Percentiles rank a stretch among this genome's conserved stretches.
Evolutionary conservation across 2,797 vertebrate genomes (phyloP).

Genomic region (Melanotaenia maccullochi): DNA sequence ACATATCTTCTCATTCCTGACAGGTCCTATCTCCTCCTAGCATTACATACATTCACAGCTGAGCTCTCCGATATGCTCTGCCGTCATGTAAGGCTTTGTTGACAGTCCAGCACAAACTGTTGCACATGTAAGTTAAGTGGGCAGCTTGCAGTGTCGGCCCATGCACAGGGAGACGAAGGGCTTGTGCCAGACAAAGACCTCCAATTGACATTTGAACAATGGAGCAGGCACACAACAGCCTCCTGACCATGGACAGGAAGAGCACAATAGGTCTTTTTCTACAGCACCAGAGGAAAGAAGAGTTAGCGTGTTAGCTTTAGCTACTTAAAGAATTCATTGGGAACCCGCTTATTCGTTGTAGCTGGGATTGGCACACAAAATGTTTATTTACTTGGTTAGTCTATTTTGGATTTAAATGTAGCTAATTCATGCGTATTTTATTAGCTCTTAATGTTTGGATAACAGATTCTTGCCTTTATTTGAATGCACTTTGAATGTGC

Average conservation of each 20-base stretch:
- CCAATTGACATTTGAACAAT: constrained; percentile 81
- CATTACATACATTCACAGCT: neutral
- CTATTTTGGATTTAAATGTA: neutral
- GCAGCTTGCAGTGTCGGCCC: constrained; percentile 49
- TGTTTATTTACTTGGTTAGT: neutral
- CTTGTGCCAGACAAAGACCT: constrained; percentile 72
- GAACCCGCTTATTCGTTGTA: neutral
- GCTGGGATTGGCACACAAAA: neutral
- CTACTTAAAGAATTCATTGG: neutral
- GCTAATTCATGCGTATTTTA: neutral
- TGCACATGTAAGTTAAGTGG: constrained; percentile 48
- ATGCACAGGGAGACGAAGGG: constrained; percentile 43
- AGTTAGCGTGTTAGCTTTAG: constrained; percentile 35
- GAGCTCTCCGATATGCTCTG: constrained; percentile 15
- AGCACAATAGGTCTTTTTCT: constrained; percentile 78
- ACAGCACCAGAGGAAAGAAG: constrained; percentile 31
- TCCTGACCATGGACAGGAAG: constrained; percentile 46
- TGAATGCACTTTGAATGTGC: neutral
- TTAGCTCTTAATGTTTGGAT: neutral
- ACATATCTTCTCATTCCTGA: neutral
- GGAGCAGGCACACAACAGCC: constrained; percentile 76
- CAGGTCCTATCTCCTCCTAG: neutral
- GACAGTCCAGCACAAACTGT: constrained; percentile 16
- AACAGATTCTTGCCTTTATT: neutral
- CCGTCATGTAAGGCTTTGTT: constrained; percentile 31